These are phyloP conservation scores for Nematostella vectensis DNA, from an alignment of 92 coral and sea anemone genomes.

Conservation along the genomic window DNA sequence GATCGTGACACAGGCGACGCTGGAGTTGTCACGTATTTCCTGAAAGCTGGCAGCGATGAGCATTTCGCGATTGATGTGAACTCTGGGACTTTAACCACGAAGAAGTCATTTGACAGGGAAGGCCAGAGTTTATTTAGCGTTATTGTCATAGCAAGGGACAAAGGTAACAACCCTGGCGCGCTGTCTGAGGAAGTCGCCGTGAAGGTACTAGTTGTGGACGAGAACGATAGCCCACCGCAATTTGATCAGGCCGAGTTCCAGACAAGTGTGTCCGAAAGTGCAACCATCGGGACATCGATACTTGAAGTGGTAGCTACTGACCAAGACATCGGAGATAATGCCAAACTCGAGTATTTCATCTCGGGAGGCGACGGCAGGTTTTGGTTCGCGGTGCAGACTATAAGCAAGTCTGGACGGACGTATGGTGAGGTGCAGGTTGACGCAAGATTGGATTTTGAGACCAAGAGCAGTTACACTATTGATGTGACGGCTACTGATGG, in stretches of 20 bases:
- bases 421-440: slow-evolving; percentile 53
- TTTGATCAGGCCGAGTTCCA: slow-evolving; percentile 39
- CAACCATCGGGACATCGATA: slow-evolving; percentile 42
- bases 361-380: slow-evolving; percentile 62
- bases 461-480: slow-evolving; percentile 27
- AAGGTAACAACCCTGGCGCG: slow-evolving; percentile 22
- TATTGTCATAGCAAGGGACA: slow-evolving; percentile 39
- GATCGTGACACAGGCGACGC: slow-evolving; percentile 56
- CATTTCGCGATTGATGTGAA: slow-evolving; percentile 18
- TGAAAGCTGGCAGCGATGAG: not conserved
- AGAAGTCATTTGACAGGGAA: slow-evolving; percentile 54
- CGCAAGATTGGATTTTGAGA: slow-evolving; percentile 70
- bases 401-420: slow-evolving; percentile 23
- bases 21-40: slow-evolving; percentile 35
- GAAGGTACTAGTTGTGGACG: slow-evolving; percentile 58
- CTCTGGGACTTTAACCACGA: slow-evolving; percentile 51
- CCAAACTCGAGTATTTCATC: slow-evolving; percentile 64
- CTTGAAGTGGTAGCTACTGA: slow-evolving; percentile 51
- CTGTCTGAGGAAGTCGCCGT: slow-evolving; percentile 29
- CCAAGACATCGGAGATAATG: slow-evolving; percentile 79
- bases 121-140: slow-evolving; percentile 22
- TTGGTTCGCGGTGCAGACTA: slow-evolving; percentile 53
- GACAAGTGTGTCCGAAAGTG: slow-evolving; percentile 54
- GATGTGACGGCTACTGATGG: slow-evolving; percentile 75
- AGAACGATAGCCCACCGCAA: slow-evolving; percentile 68